Conservation (phyloP, 2,888 invertebrate species). For the Archips xylosteana region DNA sequence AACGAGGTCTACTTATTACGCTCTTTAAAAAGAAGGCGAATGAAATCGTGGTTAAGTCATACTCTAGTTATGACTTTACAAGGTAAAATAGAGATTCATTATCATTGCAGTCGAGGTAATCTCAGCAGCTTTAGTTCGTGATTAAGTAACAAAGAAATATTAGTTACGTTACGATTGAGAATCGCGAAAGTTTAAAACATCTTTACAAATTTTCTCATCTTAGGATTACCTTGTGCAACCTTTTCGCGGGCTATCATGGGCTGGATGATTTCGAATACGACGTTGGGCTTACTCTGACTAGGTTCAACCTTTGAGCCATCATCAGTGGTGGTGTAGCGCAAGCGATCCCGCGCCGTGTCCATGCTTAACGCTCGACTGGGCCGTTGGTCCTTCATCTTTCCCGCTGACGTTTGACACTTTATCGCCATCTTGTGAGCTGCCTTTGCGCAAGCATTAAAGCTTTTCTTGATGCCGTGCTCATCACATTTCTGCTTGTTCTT, state of each 20-base stretch:
- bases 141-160: no score
- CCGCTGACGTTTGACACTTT: neutral
- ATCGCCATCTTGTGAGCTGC: neutral
- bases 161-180: no score
- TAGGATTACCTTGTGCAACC: neutral
- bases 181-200: no score
- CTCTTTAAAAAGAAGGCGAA: no score
- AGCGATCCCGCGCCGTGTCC: neutral
- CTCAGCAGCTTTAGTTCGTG: no score
- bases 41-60: no score
- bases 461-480: neutral
- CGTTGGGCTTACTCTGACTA: neutral
- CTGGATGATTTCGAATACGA: neutral
- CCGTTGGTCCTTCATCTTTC: neutral
- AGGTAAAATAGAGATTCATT: no score
- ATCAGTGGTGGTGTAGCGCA: neutral
- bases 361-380: neutral
- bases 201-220: no score
- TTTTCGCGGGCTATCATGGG: slow-evolving; percentile 2
- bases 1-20: no score
- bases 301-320: neutral
- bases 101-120: no score
- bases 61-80: no score
- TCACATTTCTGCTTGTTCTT: neutral
- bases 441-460: neutral